These are phyloP conservation scores for Aphelenchoides fujianensis DNA, from an alignment of 1,140 invertebrate genomes.

Conservation along the genomic window DNA sequence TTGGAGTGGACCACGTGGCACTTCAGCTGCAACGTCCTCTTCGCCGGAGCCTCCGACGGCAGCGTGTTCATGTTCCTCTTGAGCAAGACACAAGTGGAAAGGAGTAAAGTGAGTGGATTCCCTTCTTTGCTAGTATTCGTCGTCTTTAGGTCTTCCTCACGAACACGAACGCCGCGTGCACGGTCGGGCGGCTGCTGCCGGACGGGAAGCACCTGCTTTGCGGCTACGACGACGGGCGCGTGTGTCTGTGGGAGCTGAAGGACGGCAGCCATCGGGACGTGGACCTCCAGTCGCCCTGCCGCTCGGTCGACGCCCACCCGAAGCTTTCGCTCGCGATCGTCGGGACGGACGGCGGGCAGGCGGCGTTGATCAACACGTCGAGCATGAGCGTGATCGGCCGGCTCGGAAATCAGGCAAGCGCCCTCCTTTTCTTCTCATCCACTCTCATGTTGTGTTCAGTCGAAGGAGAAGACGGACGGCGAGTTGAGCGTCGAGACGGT, in stretches of 20 bases:
- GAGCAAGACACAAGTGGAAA: slow-evolving; percentile 8
- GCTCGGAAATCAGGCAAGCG: slow-evolving; percentile 16
- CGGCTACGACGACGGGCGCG: slow-evolving; percentile 30
- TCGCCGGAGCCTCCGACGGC: slow-evolving; percentile 31
- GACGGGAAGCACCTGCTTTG: slow-evolving; percentile 34
- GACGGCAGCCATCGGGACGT: slow-evolving; percentile 15
- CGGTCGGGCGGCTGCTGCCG: slow-evolving; percentile 23
- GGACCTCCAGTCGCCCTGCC: slow-evolving; percentile 16
- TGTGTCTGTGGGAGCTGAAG: slow-evolving; percentile 38
- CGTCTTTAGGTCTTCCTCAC: slow-evolving; percentile 35
- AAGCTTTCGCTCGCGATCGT: slow-evolving; percentile 26
- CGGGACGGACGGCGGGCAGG: slow-evolving; percentile 34
- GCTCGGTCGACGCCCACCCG: slow-evolving; percentile 26
- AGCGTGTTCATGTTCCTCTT: slow-evolving; percentile 40
- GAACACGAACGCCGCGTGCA: slow-evolving; percentile 25
- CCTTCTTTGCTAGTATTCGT: slow-evolving; percentile 4
- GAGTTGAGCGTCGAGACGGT: slow-evolving; percentile 29
- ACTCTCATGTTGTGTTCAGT: neutral
- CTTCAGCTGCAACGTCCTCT: slow-evolving; percentile 31
- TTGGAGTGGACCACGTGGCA: slow-evolving; percentile 44
- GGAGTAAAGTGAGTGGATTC: slow-evolving; percentile 28
- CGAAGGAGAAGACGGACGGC: slow-evolving; percentile 17
- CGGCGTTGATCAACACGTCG: slow-evolving; percentile 33
- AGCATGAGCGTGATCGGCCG: slow-evolving; percentile 23
- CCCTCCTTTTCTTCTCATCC: neutral